These are phyloP conservation scores for Rattus norvegicus DNA, from an alignment of 2,113 vertebrate species.

Conservation along the genomic window GRCr8 NC_086035.1:19482501-19483000, in stretches of 20 bases:
- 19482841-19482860: neutral
- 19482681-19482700: too few species aligned
- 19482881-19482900: conserved; percentile 21
- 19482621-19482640: too few species aligned
- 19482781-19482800: neutral
- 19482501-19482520: neutral
- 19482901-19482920: conserved; percentile 47
- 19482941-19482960: conserved; percentile 64
- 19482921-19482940: conserved; percentile 69
- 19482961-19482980: conserved; percentile 39
- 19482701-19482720: neutral
- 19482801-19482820: neutral
- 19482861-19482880: neutral
- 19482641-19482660: neutral
- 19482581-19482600: neutral
- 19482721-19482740: neutral
- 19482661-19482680: neutral
- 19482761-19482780: neutral
- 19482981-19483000: conserved; percentile 31
- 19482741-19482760: neutral
- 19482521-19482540: neutral
- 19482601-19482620: neutral
- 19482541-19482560: neutral
- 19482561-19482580: neutral
- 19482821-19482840: too few species aligned